Evolutionary conservation across 2,113 vertebrate genomes (phyloP), one percentile per base, ranked within the genome.

Genomic region (Psittacara wagleri): DNA sequence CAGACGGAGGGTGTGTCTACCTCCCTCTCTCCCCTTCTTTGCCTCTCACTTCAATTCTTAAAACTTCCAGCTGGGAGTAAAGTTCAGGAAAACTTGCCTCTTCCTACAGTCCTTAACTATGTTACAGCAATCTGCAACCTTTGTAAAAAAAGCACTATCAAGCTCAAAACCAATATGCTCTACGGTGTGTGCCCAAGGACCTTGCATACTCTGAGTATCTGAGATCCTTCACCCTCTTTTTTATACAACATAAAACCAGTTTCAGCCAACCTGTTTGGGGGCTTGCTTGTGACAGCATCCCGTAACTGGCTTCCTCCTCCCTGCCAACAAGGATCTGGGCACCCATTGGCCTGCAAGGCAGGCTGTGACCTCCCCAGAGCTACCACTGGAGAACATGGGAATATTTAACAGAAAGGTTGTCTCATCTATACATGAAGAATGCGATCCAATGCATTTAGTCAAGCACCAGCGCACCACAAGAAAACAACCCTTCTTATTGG

Each of bases 331-430:
- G 85, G 83, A 59, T 73, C 49, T 41, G 90, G 94, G 94, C 96
- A 73, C 61, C 96, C 96, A 99, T 98, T 99, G 98, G 98, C 83
- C 94, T 74, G 66, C 88, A 13, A 64, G 86, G 86, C 91, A 61
- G 93, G 91, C 97, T 97, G 74, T 63, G 83, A 95, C 97, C 97
- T 76, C 98, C 92, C 87, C 94, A 86, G 91, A 94, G 93, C 97
- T 90, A 88, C 97, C 96, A 98, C 98, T 98, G 98, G 98, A 90
- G 98, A 98, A 98, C 63, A 66, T 74, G 98, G 98, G 98, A 99
- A 98, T 98, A 98, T 98, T 99, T 98, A 99, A 98, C 98, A 98
- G 98, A 91, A 98, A 92, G 94, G 88, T 96, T 63, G 46, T 94
- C 97, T 97, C 97, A 96, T 98, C 98, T 98, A 96, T 86, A 96